Conservation (phyloP, 2,888 invertebrate species). For the Nymphalis polychloros region DNA sequence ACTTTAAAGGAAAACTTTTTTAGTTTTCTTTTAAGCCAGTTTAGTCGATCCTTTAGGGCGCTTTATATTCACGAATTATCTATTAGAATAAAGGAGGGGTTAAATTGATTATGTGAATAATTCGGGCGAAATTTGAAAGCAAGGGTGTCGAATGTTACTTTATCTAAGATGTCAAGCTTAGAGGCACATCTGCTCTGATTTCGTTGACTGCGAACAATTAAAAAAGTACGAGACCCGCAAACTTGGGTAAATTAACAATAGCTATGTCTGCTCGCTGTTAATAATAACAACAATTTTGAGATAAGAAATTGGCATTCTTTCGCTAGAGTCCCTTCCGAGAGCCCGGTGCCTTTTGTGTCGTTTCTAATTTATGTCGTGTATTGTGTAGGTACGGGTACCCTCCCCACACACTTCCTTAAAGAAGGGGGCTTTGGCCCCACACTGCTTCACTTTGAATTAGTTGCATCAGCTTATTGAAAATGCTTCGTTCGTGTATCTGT, state of each 20-base stretch:
- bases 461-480: conserved; percentile 72
- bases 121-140: conserved; percentile 49
- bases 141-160: conserved; percentile 55
- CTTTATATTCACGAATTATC: conserved; percentile 54
- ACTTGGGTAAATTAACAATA: conserved; percentile 71
- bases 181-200: conserved; percentile 76
- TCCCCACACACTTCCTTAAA: conserved; percentile 76
- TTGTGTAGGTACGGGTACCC: conserved; percentile 70
- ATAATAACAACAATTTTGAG: conserved; percentile 73
- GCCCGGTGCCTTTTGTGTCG: conserved; percentile 75
- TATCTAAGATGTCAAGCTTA: conserved; percentile 54
- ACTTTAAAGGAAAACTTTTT: conserved; percentile 10
- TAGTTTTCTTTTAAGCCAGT: conserved; percentile 9
- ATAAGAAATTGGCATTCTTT: conserved; percentile 81
- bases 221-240: conserved; percentile 54
- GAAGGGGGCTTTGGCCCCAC: conserved; percentile 68
- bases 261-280: conserved; percentile 62
- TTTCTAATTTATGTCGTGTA: conserved; percentile 81
- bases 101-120: conserved; percentile 63
- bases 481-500: conserved; percentile 55
- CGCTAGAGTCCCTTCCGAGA: conserved; percentile 76
- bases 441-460: conserved; percentile 69
- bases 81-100: conserved; percentile 48
- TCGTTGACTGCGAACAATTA: conserved; percentile 53
- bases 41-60: conserved; percentile 22